Evolutionary conservation across 2,797 vertebrate species (phyloP), one percentile per base, ranked within the genome.

Genomic region (Phylloscopus collybita): DNA sequence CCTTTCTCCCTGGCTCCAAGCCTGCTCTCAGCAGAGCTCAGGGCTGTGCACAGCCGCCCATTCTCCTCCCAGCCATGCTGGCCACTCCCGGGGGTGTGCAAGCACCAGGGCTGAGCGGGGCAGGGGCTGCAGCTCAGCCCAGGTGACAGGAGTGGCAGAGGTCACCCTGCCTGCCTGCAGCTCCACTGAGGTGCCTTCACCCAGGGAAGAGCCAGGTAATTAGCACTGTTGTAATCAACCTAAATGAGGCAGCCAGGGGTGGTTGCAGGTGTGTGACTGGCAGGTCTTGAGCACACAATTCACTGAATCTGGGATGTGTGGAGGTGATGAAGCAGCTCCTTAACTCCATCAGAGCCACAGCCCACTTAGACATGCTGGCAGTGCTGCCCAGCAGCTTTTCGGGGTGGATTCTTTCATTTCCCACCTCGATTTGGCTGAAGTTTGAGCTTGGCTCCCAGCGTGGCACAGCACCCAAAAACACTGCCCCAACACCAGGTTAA

Each of bases 1-100:
- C 3, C 7, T 5, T 2, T 13, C 27, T 9, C 13, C 50, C 69
- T 9, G 2, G 22, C 0, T 1, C 3, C 44, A 21, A 13, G 51
- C 14, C 38, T n/a, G 2, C 3, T 5, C 42, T 32, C 47, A 6
- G 5, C 11, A 8, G 29, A 80, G 45, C 34, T 50, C 1, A 0
- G n/a, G n/a, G 3, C 14, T 62, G 2, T 21, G 26, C 64, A 57
- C 53, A 19, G 1, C 10, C 54, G 38, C 6, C 40, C 11, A 1
- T n/a, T 21, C 57, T 47, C 64, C 64, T 76, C 36, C 54, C 61
- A 2, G 8, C 0, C 4, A 1, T 16, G 36, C 40, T 56, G 81
- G 72, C 64, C 42, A 16, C 56, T 44, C 59, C 72, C 2, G 16
- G 62, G 44, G 2, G 36, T 22, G 64, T 0, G 2, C 36, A 4